Percentiles rank a stretch among this genome's conserved stretches.
Evolutionary conservation across 2,888 invertebrate species (phyloP).

Genomic region (Encarsia formosa): DNA sequence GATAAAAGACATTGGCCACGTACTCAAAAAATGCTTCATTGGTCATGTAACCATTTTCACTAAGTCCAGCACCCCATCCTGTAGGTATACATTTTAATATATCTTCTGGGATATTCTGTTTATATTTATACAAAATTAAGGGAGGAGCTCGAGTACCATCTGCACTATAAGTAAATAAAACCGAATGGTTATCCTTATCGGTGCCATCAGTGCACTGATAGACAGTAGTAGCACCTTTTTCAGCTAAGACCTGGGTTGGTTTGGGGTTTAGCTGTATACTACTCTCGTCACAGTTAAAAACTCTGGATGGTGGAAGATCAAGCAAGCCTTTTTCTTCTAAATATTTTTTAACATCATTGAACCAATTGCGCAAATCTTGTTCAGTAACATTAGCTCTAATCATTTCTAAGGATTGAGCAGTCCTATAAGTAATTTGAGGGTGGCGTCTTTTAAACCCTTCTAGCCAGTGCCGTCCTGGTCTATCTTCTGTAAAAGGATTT

Average conservation of each 20-base stretch:
- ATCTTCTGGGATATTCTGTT: background rate
- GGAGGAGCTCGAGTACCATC: constrained; percentile 1
- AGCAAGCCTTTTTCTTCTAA: constrained; percentile 9
- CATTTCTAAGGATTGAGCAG: constrained; percentile 1
- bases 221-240: constrained; percentile 12
- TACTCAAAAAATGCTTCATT: background rate
- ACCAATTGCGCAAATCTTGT: constrained; percentile 1
- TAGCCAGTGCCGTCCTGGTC: too few relatives aligned
- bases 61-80: background rate
- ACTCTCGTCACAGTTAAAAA: constrained; percentile 31
- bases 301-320: constrained; percentile 20
- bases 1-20: background rate
- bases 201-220: too few relatives aligned
- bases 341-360: background rate
- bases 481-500: constrained; percentile 17
- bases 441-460: constrained; percentile 9
- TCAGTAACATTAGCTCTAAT: constrained; percentile 1
- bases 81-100: background rate
- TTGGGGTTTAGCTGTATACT: constrained; percentile 28
- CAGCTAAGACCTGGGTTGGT: constrained; percentile 25
- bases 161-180: constrained; percentile 14
- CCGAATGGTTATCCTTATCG: too few relatives aligned
- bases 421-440: constrained; percentile 12
- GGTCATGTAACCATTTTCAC: constrained; percentile 7
- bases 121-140: constrained; percentile 3